Evolutionary conservation across 2,113 vertebrate genomes (phyloP).

Genomic region (Cyphomyrus discorhynchus): DNA sequence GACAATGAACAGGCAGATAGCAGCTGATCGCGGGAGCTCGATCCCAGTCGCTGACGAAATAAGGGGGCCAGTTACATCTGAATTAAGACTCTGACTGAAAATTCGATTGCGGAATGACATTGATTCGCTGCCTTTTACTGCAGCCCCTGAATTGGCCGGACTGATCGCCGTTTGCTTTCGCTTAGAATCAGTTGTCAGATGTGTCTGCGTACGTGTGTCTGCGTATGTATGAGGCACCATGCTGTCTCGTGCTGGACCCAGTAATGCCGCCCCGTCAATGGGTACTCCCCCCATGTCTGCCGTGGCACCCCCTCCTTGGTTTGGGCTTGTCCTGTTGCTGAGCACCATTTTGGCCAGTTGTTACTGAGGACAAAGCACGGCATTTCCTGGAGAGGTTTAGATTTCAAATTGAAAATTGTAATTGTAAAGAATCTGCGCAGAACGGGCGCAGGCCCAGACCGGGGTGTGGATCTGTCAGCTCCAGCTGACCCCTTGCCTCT

Average conservation of each 20-base stretch:
- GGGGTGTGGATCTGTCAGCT: background rate
- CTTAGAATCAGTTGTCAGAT: background rate
- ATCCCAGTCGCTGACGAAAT: slow-evolving; percentile 39
- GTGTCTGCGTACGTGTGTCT: background rate
- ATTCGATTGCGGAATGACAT: slow-evolving; percentile 33
- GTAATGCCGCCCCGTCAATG: background rate
- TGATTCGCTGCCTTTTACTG: background rate
- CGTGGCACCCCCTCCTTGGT: background rate
- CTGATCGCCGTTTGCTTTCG: background rate
- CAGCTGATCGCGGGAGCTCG: background rate
- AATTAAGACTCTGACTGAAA: slow-evolving; percentile 39
- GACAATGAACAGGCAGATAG: background rate
- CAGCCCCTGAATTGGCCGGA: background rate
- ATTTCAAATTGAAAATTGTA: background rate
- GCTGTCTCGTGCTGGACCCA: background rate
- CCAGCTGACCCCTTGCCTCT: background rate
- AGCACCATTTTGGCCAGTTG: background rate
- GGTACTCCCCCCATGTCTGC: background rate
- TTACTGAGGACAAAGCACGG: background rate
- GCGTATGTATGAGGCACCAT: background rate
- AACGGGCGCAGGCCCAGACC: background rate
- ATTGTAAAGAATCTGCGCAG: background rate
- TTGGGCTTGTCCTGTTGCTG: background rate
- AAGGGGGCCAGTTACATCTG: slow-evolving; percentile 45
- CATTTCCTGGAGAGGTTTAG: background rate